Percentiles rank a stretch among this genome's conserved stretches.
These are phyloP conservation scores for Lepisosteus oculatus DNA, from an alignment of 2,113 vertebrate genomes.

Conservation along the genomic window DNA sequence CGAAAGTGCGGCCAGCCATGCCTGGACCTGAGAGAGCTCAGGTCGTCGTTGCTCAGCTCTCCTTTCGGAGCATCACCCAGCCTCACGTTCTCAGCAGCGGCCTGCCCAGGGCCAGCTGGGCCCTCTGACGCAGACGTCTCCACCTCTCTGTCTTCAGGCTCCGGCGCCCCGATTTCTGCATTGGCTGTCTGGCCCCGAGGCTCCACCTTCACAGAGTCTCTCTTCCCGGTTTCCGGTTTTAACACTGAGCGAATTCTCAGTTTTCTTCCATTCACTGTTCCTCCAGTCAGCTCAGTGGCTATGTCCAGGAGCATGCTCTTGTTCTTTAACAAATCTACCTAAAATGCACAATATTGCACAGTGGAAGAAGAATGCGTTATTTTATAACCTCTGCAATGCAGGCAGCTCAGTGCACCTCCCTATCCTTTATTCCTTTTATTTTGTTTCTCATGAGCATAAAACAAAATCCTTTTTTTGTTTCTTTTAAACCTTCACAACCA, in stretches of 20 bases:
- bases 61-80: background rate
- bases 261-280: slow-evolving; percentile 74
- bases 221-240: slow-evolving; percentile 32
- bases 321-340: slow-evolving; percentile 84
- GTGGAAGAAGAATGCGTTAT: background rate
- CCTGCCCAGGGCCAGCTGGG: background rate
- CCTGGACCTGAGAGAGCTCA: slow-evolving; percentile 37
- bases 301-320: slow-evolving; percentile 75
- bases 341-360: background rate
- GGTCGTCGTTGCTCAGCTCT: slow-evolving; percentile 42
- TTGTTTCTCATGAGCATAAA: background rate
- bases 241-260: slow-evolving; percentile 33
- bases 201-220: slow-evolving; percentile 2
- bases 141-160: background rate
- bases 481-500: too few relatives aligned
- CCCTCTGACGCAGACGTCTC: background rate
- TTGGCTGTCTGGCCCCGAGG: background rate
- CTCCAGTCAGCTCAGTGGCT: slow-evolving; percentile 74
- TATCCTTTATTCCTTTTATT: too few relatives aligned
- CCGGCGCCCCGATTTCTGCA: background rate
- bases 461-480: background rate
- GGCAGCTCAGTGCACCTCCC: too few relatives aligned
- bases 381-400: too few relatives aligned
- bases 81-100: background rate
- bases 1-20: slow-evolving; percentile 84